These are phyloP conservation scores for Epizoanthus ramosus DNA, from an alignment of 92 coral and sea anemone genomes.

Conservation along the genomic window DNA sequence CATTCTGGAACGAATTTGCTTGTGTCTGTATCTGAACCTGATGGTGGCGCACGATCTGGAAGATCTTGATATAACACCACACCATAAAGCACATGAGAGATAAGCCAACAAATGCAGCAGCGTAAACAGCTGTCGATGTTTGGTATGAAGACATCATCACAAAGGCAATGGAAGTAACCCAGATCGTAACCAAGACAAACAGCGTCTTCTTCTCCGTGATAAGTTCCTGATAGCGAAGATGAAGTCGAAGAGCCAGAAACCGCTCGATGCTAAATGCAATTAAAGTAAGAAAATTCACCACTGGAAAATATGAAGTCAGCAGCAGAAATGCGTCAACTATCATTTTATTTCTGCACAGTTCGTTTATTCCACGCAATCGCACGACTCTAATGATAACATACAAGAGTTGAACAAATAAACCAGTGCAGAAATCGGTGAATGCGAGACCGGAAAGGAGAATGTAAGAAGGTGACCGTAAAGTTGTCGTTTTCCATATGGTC, in stretches of 20 bases:
- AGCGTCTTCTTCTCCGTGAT: background rate
- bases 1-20: background rate
- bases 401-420: background rate
- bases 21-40: background rate
- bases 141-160: background rate
- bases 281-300: background rate
- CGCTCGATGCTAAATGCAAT: background rate
- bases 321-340: too few relatives aligned
- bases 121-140: background rate
- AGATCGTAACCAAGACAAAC: background rate
- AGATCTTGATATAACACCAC: slow-evolving; percentile 6
- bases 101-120: background rate
- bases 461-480: slow-evolving; percentile 1
- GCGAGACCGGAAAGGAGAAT: background rate
- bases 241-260: background rate
- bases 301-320: background rate
- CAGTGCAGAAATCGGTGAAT: background rate
- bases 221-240: slow-evolving; percentile 7
- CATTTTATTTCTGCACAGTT: background rate
- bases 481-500: slow-evolving; percentile 2
- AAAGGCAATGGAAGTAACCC: background rate
- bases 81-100: background rate
- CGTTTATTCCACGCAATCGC: background rate
- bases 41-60: slow-evolving; percentile 4
- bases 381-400: background rate